Percentiles rank a stretch among this genome's conserved stretches.
Conservation (phyloP, 2,797 vertebrate genomes). For the Morus bassanus region DNA sequence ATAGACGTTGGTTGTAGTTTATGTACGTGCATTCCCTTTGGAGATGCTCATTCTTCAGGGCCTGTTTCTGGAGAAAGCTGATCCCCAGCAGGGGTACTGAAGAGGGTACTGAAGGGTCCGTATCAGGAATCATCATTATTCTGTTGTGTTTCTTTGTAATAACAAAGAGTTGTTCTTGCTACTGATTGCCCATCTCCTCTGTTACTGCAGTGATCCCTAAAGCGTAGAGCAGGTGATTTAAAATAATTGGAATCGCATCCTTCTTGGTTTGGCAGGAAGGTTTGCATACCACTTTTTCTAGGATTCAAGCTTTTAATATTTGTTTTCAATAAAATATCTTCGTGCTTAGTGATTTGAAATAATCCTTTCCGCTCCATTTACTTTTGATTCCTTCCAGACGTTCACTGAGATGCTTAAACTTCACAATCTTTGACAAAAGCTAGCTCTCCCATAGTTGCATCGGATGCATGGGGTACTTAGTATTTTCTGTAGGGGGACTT, state of each 20-base stretch:
- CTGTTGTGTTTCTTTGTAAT: background rate
- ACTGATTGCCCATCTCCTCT: background rate
- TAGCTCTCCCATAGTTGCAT: background rate
- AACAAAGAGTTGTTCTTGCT: background rate
- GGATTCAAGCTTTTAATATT: background rate
- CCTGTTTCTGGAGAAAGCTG: background rate
- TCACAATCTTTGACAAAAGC: background rate
- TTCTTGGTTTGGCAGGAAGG: background rate
- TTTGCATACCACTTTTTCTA: background rate
- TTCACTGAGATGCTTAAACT: background rate
- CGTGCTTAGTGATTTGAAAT: background rate
- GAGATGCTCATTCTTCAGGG: background rate
- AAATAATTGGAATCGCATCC: background rate
- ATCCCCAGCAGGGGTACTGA: background rate
- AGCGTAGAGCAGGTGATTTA: background rate
- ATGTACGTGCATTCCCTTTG: accelerated
- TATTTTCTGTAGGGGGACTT: background rate
- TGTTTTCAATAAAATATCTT: background rate
- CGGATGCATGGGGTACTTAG: background rate
- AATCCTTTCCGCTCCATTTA: background rate
- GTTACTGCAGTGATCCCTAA: background rate
- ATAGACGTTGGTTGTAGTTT: accelerated
- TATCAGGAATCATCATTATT: background rate
- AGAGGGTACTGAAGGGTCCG: background rate
- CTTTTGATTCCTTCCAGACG: background rate